Evolutionary conservation across 2,113 vertebrate genomes (phyloP).

Genomic region (Phyllopteryx taeniolatus): DNA sequence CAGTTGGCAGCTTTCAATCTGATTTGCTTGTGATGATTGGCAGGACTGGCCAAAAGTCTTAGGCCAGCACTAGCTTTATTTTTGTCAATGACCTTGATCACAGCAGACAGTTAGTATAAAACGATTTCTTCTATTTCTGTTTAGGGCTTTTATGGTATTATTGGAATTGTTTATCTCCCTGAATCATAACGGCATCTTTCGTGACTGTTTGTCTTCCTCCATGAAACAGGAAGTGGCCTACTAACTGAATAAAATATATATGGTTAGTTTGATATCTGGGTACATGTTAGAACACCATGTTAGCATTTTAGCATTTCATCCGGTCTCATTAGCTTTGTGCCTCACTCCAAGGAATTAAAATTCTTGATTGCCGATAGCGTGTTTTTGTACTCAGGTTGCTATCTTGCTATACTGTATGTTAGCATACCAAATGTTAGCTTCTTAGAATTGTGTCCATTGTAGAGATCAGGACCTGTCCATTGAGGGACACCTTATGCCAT

Average conservation of each 20-base stretch:
- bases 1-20: conserved; percentile 3
- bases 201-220: neutral
- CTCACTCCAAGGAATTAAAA: neutral
- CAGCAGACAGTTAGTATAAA: neutral
- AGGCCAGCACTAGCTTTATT: neutral
- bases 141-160: neutral
- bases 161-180: neutral
- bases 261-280: neutral
- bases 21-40: neutral
- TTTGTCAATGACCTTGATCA: neutral
- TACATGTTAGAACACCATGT: neutral
- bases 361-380: neutral
- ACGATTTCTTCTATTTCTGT: neutral
- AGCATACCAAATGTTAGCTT: neutral
- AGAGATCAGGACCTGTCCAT: neutral
- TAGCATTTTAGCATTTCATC: neutral
- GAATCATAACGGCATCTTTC: neutral
- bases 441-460: neutral
- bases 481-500: neutral
- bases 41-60: neutral
- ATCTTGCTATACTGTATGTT: neutral
- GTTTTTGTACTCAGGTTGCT: neutral
- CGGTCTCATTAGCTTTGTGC: neutral
- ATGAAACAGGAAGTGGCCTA: neutral
- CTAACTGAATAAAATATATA: neutral